Evolutionary conservation across 1,140 invertebrate genomes (phyloP), one percentile per base, ranked within the genome.

Genomic region (Drosophila pachea): DNA sequence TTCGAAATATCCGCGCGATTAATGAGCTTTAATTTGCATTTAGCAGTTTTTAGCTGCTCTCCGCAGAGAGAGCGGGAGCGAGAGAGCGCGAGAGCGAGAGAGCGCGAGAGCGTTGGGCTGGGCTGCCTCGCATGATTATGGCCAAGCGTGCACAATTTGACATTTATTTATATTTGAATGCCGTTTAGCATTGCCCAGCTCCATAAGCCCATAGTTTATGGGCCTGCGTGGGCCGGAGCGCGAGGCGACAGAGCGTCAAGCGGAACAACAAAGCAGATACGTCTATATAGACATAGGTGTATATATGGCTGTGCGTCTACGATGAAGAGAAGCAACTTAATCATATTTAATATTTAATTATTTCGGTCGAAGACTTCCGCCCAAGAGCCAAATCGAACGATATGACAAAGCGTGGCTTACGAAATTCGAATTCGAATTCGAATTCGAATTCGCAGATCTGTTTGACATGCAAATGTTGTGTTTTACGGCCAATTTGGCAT

Each of bases 21-120:
- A 87, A 87, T 87, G 78, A 87, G 83, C 70, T 74, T 83, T 87
- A 87, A 83, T 87, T 87, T 87, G 83, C 83, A 87, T 87, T 87
- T 87, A 73, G 76, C 77, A 62, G 65, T 64, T 56, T 72, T 36
- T 45, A 62, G 66, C 42, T 55, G 32, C 14, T 22, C 7, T 33
- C 31, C 6, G 33, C 22, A 52, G 9, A 52, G 53, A 42, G 29
- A 65, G 47, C 9, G n/a, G 11, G 36, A 5, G 12, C n/a, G 31
- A 53, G 40, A 53, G 55, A 50, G 36, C n/a, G n/a, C n/a, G n/a
- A 55, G 52, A 55, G 14, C 29, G n/a, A 9, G 7, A 38, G 33
- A 5, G 48, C 33, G 8, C 7, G 16, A 11, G 29, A 8, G 16
- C 14, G 35, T 31, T 31, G 16, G 53, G 29, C 53, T 56, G 40